Base-by-base conservation (phyloP, 1,140 invertebrate genomes). In the Gryllus bimaculatus region DNA sequence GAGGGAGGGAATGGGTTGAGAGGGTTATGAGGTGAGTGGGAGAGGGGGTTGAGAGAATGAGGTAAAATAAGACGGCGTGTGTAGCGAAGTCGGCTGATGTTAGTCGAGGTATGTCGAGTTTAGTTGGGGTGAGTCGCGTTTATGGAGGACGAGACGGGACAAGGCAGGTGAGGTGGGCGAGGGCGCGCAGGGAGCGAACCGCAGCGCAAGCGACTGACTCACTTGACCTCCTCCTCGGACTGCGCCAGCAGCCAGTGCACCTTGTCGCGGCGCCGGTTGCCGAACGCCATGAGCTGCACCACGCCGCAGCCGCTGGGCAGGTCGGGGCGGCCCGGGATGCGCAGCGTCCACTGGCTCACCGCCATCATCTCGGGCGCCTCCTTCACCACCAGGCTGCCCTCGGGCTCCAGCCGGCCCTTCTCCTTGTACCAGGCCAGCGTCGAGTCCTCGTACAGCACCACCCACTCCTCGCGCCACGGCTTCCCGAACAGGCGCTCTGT, bases 381-480 rank as follows among this genome's bases (percentile, higher is more conserved):
- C 83, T 92, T 91, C 18, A 94, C 89, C 77, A 92, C 86, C 39
- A 90, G 81, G 47, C 85, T 86, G 8, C 89, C 89, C 49, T 86
- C 84, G 8, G 88, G 86, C 13, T 86, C 85, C 26, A 81, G 81
- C 10, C 87, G 82, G n/a, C 86, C 86, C 80, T 88, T 88, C 82
- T 92, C 91, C 82, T 92, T 92, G 83, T 91, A 93, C 92, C 92
- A 94, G 8, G 92, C 91, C 84, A 94, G 88, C 18, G 92, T 92
- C 8, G 92, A 93, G 85, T 94, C 93, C 81, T 93, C 93, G 85
- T 93, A 93, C 8, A 94, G 85, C 48, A 93, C 92, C 74, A 93
- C 90, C 91, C 92, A 94, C 84, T 93, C 92, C 84, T 94, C 91
- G 8, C 91, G 88, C 93, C 93, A 94, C n/a, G 90, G 89, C 83